A percentile compares a stretch with the other conserved stretches of the same genome.
These are phyloP conservation scores for Pogonomyrmex californicus DNA, from an alignment of 1,140 invertebrate genomes.

Conservation along the genomic window DNA sequence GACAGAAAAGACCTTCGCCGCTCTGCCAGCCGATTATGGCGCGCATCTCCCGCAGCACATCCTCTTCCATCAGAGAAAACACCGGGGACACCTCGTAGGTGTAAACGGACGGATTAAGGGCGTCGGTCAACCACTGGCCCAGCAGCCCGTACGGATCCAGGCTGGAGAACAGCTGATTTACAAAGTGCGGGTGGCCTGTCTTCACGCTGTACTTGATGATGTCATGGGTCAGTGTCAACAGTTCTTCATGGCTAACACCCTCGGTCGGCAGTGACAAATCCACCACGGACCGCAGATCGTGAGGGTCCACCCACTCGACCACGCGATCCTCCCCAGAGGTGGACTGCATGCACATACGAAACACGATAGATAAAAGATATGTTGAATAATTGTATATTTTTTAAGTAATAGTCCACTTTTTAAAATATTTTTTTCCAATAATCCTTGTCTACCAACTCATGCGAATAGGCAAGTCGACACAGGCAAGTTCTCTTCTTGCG, in stretches of 20 bases:
- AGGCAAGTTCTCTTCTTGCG: no score
- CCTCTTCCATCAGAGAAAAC: slow-evolving; percentile 95
- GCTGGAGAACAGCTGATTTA: slow-evolving; percentile 95
- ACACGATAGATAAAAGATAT: neutral
- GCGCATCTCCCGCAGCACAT: slow-evolving; percentile 94
- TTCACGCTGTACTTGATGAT: slow-evolving; percentile 94
- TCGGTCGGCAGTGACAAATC: slow-evolving; percentile 89
- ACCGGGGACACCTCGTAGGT: slow-evolving; percentile 97
- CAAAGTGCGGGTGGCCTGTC: slow-evolving; percentile 95
- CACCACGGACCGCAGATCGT: slow-evolving; percentile 89
- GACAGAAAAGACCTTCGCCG: slow-evolving; percentile 96
- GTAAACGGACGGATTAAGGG: slow-evolving; percentile 95
- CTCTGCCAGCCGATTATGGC: slow-evolving; percentile 93
- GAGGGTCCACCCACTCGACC: slow-evolving; percentile 92
- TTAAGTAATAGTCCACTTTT: no score
- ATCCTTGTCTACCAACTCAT: no score
- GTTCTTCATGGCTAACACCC: slow-evolving; percentile 89
- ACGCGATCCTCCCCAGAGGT: slow-evolving; percentile 91
- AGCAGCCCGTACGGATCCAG: slow-evolving; percentile 95
- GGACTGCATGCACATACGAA: slow-evolving; percentile 74
- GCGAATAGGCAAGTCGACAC: no score
- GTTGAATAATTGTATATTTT: neutral
- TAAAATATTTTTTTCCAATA: no score
- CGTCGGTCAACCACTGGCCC: slow-evolving; percentile 95
- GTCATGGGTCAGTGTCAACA: slow-evolving; percentile 89